phyloP scores from a whole-genome alignment of 2,113 vertebrate genomes.

The Piaya cayana region DNA sequence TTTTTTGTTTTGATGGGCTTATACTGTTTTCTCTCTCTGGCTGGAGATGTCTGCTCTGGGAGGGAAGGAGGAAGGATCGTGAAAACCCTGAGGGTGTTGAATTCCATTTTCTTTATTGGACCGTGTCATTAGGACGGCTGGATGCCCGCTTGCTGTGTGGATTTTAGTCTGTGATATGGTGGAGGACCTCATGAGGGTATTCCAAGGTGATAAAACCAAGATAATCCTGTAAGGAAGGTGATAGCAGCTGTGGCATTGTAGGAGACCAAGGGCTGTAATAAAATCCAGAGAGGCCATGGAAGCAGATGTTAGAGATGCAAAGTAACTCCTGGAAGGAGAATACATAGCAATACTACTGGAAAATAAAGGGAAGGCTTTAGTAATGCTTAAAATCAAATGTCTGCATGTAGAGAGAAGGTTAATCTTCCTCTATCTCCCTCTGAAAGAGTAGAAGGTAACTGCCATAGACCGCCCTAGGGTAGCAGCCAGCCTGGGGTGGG shows the following conservation, averaged over 20 bases:
- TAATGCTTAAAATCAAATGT: neutral
- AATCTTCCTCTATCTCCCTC: neutral
- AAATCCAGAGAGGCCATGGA: neutral
- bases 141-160: neutral
- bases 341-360: neutral
- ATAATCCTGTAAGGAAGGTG: neutral
- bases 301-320: neutral
- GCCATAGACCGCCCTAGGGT: neutral
- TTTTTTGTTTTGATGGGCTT: neutral
- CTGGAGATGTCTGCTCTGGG: neutral
- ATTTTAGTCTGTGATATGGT: neutral
- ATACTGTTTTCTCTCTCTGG: neutral
- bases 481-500: neutral
- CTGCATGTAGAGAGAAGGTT: neutral
- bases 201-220: neutral
- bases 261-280: neutral
- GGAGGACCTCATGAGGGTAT: neutral
- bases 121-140: neutral
- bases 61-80: neutral
- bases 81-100: neutral
- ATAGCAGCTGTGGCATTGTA: neutral
- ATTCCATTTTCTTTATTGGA: neutral
- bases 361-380: neutral
- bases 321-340: neutral
- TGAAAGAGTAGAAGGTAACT: conserved; percentile 2